phyloP scores from a whole-genome alignment of 2,888 invertebrate genomes.

The Clunio marinus region DNA sequence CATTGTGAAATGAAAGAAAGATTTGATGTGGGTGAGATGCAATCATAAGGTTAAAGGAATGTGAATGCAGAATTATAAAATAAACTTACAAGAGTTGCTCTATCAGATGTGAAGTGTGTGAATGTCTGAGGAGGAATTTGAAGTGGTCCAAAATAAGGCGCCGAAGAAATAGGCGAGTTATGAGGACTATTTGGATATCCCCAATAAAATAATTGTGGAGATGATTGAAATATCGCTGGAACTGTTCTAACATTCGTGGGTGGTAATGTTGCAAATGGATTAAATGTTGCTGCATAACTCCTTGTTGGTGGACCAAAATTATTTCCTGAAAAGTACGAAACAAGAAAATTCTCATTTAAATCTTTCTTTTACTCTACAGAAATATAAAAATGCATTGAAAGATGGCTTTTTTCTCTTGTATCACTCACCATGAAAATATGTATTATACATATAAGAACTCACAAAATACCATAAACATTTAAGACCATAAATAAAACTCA shows the following conservation, averaged over 20 bases:
- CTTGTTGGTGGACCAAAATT: not conserved
- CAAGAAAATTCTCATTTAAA: too few species aligned
- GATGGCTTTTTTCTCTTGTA: too few species aligned
- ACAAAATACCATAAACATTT: constrained; percentile 19
- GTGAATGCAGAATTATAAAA: not conserved
- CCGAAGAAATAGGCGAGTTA: constrained; percentile 56
- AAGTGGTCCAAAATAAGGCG: constrained; percentile 42
- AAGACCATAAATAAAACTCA: not conserved
- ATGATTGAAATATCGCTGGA: constrained; percentile 46
- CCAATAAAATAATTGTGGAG: constrained; percentile 56
- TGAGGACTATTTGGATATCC: constrained; percentile 57
- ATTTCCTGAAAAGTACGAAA: not conserved
- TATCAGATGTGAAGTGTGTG: constrained; percentile 11
- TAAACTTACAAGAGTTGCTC: constrained; percentile 30
- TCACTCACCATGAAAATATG: constrained; percentile 39
- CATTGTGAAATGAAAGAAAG: not conserved
- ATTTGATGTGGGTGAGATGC: not conserved
- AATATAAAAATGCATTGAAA: too few species aligned
- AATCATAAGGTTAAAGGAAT: not conserved
- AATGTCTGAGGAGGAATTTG: constrained; percentile 22
- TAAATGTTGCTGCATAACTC: constrained; percentile 36
- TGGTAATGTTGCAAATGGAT: constrained; percentile 42
- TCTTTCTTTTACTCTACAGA: too few species aligned
- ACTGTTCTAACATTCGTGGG: too few species aligned
- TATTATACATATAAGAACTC: constrained; percentile 35